phyloP scores from a whole-genome alignment of 2,113 vertebrate species.

The Neofelis nebulosa region DNA sequence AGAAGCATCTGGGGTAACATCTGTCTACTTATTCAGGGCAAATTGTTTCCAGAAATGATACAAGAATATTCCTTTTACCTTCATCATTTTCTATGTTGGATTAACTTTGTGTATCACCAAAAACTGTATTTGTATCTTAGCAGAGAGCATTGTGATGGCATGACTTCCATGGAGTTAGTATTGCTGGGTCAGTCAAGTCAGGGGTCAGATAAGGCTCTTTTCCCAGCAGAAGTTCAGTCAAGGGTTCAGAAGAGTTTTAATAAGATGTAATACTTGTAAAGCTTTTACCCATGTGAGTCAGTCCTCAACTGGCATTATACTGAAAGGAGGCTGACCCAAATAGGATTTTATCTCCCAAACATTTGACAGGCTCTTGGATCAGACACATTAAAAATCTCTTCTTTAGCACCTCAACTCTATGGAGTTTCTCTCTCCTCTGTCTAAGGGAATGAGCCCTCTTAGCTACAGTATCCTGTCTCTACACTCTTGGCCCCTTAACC shows the following conservation, averaged over 20 bases:
- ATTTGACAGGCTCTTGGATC: background rate
- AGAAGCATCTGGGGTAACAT: slow-evolving; percentile 55
- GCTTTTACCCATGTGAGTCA: background rate
- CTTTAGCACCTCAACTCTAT: background rate
- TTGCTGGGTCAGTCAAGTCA: background rate
- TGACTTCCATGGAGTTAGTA: background rate
- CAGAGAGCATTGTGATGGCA: slow-evolving; percentile 38
- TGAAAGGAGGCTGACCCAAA: background rate
- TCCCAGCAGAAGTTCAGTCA: background rate
- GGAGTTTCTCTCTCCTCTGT: background rate
- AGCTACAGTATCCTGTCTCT: background rate
- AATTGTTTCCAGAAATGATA: slow-evolving; percentile 58
- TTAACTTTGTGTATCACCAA: background rate
- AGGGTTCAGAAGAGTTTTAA: slow-evolving; percentile 39
- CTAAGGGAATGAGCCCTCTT: background rate
- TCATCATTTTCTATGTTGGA: background rate
- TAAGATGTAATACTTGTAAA: background rate
- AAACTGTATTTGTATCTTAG: slow-evolving; percentile 11
- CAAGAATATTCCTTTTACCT: slow-evolving; percentile 44
- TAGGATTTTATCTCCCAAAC: background rate
- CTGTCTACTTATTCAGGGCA: slow-evolving; percentile 25
- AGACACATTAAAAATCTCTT: background rate
- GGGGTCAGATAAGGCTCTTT: slow-evolving; percentile 40
- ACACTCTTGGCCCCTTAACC: background rate
- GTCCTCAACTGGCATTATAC: background rate